These are phyloP conservation scores for Hoplodrina ambigua DNA, from an alignment of 2,888 invertebrate genomes.

Conservation along the genomic window DNA sequence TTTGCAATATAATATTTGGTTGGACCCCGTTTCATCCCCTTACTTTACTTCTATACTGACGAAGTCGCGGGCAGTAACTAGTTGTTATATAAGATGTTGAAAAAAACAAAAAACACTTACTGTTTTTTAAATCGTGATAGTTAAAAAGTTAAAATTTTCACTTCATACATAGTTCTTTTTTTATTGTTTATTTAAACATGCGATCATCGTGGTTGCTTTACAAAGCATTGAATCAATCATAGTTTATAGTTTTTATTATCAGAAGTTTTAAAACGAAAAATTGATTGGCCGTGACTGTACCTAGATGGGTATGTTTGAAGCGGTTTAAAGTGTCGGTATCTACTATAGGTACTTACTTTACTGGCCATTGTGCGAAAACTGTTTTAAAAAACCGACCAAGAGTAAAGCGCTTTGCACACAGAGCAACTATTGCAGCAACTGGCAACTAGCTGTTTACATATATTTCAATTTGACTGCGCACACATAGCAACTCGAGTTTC, in stretches of 20 bases:
- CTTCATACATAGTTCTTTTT: not conserved
- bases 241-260: slow-evolving; percentile 29
- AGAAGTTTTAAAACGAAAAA: slow-evolving; percentile 23
- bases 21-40: no score
- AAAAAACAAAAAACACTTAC: slow-evolving; percentile 12
- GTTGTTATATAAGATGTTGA: no score
- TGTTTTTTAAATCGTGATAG: not conserved
- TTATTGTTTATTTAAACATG: not conserved
- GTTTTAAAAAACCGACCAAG: no score
- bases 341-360: not conserved
- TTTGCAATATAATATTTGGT: no score
- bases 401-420: no score
- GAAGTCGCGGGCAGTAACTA: no score
- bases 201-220: not conserved
- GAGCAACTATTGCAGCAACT: no score
- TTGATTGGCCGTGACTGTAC: slow-evolving; percentile 28
- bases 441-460: no score
- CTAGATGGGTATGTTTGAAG: not conserved
- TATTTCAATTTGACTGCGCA: no score
- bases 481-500: no score
- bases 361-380: no score
- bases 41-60: no score
- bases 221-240: slow-evolving; percentile 3
- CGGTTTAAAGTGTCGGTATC: not conserved
- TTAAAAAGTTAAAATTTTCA: not conserved